These are phyloP conservation scores for Lucifuga dentata DNA, from an alignment of 2,113 vertebrate genomes.

Conservation along the genomic window DNA sequence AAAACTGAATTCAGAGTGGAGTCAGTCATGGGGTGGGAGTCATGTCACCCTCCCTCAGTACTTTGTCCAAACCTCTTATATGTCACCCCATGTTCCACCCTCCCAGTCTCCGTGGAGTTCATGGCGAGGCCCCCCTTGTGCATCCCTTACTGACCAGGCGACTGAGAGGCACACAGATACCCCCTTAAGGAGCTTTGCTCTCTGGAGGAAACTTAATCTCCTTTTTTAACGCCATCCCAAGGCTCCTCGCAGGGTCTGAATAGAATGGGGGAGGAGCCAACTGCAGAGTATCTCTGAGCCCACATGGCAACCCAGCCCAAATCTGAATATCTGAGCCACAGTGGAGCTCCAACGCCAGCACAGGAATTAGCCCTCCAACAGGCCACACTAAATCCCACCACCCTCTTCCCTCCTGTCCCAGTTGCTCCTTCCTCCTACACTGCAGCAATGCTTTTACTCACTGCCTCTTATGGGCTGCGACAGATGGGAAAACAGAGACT, in stretches of 20 bases:
- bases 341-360: slow-evolving; percentile 74
- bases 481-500: slow-evolving; percentile 41
- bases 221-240: slow-evolving; percentile 83
- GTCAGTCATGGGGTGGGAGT: slow-evolving; percentile 49
- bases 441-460: slow-evolving; percentile 58
- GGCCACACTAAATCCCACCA: slow-evolving; percentile 73
- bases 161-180: slow-evolving; percentile 85
- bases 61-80: slow-evolving; percentile 28
- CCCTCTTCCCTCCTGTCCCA: slow-evolving; percentile 27
- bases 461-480: slow-evolving; percentile 42
- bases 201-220: slow-evolving; percentile 87
- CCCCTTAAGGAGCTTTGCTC: slow-evolving; percentile 86
- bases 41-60: slow-evolving; percentile 53
- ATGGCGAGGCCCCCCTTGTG: slow-evolving; percentile 65
- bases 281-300: slow-evolving; percentile 81
- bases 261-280: slow-evolving; percentile 73
- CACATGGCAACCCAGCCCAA: slow-evolving; percentile 83
- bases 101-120: slow-evolving; percentile 57
- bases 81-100: slow-evolving; percentile 23
- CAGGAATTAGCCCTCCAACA: slow-evolving; percentile 81
- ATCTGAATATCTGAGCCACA: slow-evolving; percentile 83
- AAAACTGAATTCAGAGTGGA: slow-evolving; percentile 34
- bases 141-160: slow-evolving; percentile 83
- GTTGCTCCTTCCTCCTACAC: slow-evolving; percentile 52
- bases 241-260: slow-evolving; percentile 80